Percentiles rank a stretch among this genome's conserved stretches.
Conservation (phyloP, 2,113 vertebrate species). For the Tragelaphus scriptus region DNA sequence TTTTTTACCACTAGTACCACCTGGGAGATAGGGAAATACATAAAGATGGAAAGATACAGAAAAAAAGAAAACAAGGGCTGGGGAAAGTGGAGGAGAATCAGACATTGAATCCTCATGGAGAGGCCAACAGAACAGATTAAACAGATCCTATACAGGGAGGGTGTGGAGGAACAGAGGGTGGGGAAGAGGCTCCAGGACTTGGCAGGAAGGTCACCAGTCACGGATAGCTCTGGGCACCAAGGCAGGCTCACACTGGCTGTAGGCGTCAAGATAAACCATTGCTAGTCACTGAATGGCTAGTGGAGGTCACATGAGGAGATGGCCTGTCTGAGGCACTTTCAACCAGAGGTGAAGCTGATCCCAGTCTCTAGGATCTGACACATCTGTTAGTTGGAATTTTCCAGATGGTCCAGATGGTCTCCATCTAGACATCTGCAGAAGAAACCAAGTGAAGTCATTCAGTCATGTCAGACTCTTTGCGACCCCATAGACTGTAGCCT, state of each 20-base stretch:
- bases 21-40: not conserved
- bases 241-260: not conserved
- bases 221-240: not conserved
- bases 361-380: not conserved
- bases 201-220: not conserved
- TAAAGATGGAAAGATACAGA: not conserved
- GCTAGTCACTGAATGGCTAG: not conserved
- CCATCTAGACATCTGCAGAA: no score
- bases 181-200: not conserved
- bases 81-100: not conserved
- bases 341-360: not conserved
- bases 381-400: not conserved
- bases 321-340: not conserved
- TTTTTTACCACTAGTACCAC: not conserved
- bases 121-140: not conserved
- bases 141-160: not conserved
- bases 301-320: not conserved
- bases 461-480: not conserved
- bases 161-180: accelerated
- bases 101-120: not conserved
- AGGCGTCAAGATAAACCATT: not conserved
- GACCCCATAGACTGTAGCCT: not conserved
- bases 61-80: not conserved
- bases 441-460: not conserved
- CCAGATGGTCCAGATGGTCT: not conserved